Evolutionary conservation across 1,140 invertebrate species (phyloP).

Genomic region (Ceratina japonica): DNA sequence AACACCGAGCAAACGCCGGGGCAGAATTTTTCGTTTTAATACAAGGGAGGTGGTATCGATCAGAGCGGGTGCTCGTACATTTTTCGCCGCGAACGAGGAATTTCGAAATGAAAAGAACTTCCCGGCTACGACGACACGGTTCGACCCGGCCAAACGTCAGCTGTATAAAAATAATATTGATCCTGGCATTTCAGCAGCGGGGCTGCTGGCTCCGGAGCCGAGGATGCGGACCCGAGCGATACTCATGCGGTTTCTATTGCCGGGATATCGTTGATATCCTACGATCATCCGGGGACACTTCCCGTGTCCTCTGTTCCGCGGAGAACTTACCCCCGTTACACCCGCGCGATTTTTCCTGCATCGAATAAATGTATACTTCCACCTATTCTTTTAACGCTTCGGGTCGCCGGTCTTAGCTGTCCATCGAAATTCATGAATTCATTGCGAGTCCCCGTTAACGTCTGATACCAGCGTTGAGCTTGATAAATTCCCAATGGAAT

Average conservation of each 20-base stretch:
- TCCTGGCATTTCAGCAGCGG: slow-evolving; percentile 33
- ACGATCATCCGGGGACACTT: slow-evolving; percentile 30
- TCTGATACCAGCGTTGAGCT: too few relatives aligned
- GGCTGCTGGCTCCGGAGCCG: not conserved
- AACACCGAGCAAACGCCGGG: not conserved
- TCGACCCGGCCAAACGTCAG: slow-evolving; percentile 22
- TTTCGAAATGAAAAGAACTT: slow-evolving; percentile 22
- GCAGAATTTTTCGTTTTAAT: slow-evolving; percentile 3
- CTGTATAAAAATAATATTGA: slow-evolving; percentile 56
- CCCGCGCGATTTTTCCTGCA: slow-evolving; percentile 16
- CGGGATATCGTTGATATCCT: slow-evolving; percentile 18
- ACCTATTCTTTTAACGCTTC: too few relatives aligned
- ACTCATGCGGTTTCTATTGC: slow-evolving; percentile 38
- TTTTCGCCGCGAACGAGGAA: slow-evolving; percentile 18
- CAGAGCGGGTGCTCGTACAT: not conserved
- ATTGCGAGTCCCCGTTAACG: not conserved
- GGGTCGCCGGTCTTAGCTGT: not conserved
- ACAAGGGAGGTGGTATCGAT: slow-evolving; percentile 1
- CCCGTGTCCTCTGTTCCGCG: slow-evolving; percentile 5
- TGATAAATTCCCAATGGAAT: too few relatives aligned
- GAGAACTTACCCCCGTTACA: not conserved
- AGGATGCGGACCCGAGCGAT: slow-evolving; percentile 7
- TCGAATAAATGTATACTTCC: not conserved
- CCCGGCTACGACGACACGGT: slow-evolving; percentile 6
- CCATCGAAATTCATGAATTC: not conserved